Conservation (phyloP, 2,797 vertebrate species). For the Caiman crocodilus region DNA sequence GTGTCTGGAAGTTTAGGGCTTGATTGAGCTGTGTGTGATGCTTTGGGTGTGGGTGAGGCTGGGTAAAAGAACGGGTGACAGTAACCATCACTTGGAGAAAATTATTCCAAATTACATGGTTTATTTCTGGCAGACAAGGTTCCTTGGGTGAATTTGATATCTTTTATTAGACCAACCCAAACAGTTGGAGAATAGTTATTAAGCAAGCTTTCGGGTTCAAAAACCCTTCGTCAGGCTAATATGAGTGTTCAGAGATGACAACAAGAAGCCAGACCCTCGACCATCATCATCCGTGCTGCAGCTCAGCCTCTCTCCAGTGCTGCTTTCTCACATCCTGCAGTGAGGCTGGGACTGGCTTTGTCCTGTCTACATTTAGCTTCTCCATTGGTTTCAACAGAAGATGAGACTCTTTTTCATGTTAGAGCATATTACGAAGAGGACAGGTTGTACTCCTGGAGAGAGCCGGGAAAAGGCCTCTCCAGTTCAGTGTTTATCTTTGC, state of each 20-base stretch:
- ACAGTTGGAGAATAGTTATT: too few relatives aligned
- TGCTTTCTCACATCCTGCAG: neutral
- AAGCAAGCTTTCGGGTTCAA: too few relatives aligned
- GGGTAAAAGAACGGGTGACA: neutral
- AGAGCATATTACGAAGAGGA: neutral
- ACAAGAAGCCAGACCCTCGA: neutral
- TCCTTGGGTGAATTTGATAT: too few relatives aligned
- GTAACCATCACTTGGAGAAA: conserved; percentile 20
- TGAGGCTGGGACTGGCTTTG: neutral
- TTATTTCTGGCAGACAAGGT: conserved; percentile 14
- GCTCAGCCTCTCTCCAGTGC: accelerated
- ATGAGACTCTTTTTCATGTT: neutral
- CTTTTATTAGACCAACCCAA: too few relatives aligned
- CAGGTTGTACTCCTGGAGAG: neutral
- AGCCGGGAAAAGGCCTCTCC: neutral
- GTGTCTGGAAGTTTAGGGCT: neutral
- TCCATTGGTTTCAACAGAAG: neutral
- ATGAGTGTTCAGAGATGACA: neutral
- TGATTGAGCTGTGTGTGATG: neutral
- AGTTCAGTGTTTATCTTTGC: neutral
- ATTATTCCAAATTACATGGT: neutral
- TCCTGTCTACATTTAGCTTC: neutral
- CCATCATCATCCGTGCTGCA: neutral
- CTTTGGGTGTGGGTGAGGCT: neutral
- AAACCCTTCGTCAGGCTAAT: neutral